phyloP scores from a whole-genome alignment of 2,888 invertebrate species.

The Chelonus formosanus region DNA sequence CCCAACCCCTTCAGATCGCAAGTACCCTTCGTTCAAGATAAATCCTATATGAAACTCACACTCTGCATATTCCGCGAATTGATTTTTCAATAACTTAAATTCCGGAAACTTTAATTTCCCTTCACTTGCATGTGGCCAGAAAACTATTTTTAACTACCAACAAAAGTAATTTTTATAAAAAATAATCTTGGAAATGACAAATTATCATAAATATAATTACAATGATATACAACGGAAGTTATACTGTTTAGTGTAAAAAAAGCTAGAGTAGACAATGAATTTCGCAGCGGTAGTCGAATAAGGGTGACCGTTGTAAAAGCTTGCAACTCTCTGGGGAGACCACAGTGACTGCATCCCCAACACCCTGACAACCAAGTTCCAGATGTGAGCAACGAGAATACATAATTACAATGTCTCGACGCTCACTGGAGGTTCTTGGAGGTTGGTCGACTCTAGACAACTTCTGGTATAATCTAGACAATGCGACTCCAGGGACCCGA shows the following conservation, averaged over 20 bases:
- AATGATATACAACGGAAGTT: too few species aligned
- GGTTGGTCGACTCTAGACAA: conserved; percentile 49
- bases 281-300: conserved; percentile 12
- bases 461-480: conserved; percentile 54
- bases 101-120: too few species aligned
- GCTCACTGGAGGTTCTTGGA: conserved; percentile 45
- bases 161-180: too few species aligned
- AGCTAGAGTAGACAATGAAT: background rate
- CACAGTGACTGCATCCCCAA: conserved; percentile 21
- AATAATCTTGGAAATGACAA: too few species aligned
- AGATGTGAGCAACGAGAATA: conserved; percentile 57
- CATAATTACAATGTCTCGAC: conserved; percentile 58
- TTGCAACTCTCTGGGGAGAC: conserved; percentile 25
- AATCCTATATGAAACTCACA: conserved; percentile 23
- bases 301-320: conserved; percentile 33
- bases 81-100: conserved; percentile 1
- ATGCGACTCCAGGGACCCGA: conserved; percentile 50
- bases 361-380: conserved; percentile 45
- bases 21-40: conserved; percentile 28
- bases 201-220: too few species aligned
- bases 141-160: too few species aligned
- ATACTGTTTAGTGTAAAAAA: too few species aligned
- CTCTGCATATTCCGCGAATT: conserved; percentile 4
- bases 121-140: too few species aligned
- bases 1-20: conserved; percentile 24